Evolutionary conservation across 2,797 vertebrate species (phyloP).

Genomic region (Propithecus perrieri): DNA sequence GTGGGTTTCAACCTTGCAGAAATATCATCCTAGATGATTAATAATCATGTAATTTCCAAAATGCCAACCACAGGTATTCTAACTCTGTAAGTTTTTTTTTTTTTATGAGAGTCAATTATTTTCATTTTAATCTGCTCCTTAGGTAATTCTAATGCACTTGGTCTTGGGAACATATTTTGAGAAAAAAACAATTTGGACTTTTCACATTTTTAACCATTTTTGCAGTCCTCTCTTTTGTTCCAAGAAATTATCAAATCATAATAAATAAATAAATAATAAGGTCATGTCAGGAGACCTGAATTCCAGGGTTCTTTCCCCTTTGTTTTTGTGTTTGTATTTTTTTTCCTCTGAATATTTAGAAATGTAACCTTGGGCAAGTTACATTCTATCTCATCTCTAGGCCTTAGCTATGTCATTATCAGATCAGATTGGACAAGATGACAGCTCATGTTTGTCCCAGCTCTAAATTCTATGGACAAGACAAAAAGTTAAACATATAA

Average conservation of each 20-base stretch:
- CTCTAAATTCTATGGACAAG: background rate
- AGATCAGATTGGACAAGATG: background rate
- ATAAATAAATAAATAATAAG: background rate
- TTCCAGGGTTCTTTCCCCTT: background rate
- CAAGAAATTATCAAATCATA: background rate
- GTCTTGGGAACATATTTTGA: background rate
- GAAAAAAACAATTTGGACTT: background rate
- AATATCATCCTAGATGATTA: background rate
- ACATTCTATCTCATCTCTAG: background rate
- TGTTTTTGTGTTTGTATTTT: background rate
- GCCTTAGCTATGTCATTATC: background rate
- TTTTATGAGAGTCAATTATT: background rate
- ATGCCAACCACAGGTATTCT: background rate
- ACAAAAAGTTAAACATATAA: conserved; percentile 45
- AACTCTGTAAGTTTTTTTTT: background rate
- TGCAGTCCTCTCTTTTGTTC: background rate
- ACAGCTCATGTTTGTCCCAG: background rate
- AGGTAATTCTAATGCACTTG: background rate
- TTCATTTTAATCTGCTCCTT: background rate
- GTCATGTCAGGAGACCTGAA: background rate
- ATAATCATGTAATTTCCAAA: background rate
- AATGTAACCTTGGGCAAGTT: background rate
- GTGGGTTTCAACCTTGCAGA: background rate
- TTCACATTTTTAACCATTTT: background rate
- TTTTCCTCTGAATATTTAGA: background rate